Base-by-base conservation (phyloP, 2,113 vertebrate genomes). In the Pica pica region DNA sequence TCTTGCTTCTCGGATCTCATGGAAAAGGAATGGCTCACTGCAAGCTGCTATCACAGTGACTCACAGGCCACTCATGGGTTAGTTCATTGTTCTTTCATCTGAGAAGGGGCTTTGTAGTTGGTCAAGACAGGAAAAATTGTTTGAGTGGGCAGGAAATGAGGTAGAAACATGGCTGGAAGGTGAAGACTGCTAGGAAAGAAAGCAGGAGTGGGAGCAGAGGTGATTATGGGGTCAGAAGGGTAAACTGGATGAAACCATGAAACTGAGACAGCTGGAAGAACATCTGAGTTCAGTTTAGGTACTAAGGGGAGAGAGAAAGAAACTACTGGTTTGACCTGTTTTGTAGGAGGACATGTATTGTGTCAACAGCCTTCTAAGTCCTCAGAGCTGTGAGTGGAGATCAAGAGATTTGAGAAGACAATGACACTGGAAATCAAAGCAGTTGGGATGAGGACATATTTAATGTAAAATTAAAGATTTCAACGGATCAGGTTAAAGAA, bases 391-490 rank as follows among this genome's bases (percentile, higher is more conserved):
- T 69, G 80, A 70, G 60, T 35, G 41, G 73, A 90, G 65, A 77
- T 79, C 47, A 47, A 47, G 75, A 85, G 50, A 86, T 75, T 94
- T 69, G 60, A 91, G 50, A 88, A 86, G 64, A 33, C 56, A 78
- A 3, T 60, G 76, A 80, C 82, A 26, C 35, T 77, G 71, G 75
- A 83, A 94, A 87, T 57, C 71, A 52, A 52, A 92, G 64, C 39
- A 55, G n/a, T 71, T 93, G 52, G 44, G 64, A 80, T 90, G 64
- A 81, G 63, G 64, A 83, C 35, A 7, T 71, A 77, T 37, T 92
- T 94, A 71, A 83, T 53, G 35, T 80, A 75, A 73, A 86, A 81
- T 83, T 93, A 89, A 94, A 77, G 57, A 74, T 70, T 94, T 89
- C 50, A 90, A 33, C 0, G 2, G 42, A 94, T 83, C 84, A 74